Evolutionary conservation across 1,140 invertebrate genomes (phyloP), one percentile per base, ranked within the genome.

Genomic region (Magallana gigas): DNA sequence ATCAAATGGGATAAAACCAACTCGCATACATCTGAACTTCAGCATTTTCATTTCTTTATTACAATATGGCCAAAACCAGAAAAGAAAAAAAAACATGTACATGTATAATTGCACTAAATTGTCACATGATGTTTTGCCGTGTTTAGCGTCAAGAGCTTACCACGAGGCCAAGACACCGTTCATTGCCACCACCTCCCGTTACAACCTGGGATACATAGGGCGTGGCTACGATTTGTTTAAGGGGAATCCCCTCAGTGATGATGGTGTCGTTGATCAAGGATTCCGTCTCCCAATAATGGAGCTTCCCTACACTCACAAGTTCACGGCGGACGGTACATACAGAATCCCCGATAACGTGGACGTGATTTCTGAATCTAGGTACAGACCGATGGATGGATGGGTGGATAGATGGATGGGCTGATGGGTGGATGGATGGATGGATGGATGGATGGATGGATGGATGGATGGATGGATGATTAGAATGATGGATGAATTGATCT

Each of bases 341-440:
- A 11, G 86, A 23, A 83, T 87, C 11, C 86, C 86, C 9, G 81
- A 87, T 12, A 87, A 87, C 57, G 86, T 87, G 12, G 86, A 87
- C 29, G 86, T 87, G 12, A 87, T 87, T 56, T 57, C 86, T 7
- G 86, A 87, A 83, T 56, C 86, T 83, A 87, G 86, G 86, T 83
- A 87, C 14, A 16, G n/a, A 57, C 57, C 16, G n/a, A 23, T 29
- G 36, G 36, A 48, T 48, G 36, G 36, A 48, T 48, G 36, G 36
- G 5, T 48, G 36, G 36, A 48, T 48, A 5, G 36, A 48, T 48
- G 2, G 36, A 48, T 48, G 23, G 23, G 23, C 23, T 23, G 23
- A 23, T 23, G 23, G 23, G 23, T 23, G 23, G 23, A 23, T 23
- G 23, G 23, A 23, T 23, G 23, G 23, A 23, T 23, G 23, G 23